These are phyloP conservation scores for Drosophila antonietae DNA, from an alignment of 2,888 invertebrate species.

Conservation along the genomic window DNA sequence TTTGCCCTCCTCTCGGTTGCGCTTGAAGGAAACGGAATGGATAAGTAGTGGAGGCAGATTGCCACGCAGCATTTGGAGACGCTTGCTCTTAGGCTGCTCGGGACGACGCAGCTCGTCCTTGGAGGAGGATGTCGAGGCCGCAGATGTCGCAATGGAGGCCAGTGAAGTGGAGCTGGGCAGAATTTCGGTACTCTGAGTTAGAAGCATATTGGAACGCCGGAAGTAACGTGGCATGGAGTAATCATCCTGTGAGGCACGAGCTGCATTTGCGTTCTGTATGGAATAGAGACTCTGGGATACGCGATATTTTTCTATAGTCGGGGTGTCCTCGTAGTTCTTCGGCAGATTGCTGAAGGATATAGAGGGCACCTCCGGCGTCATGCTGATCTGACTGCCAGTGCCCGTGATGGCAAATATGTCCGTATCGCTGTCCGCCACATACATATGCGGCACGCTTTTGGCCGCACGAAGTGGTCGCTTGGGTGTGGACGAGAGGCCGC, in stretches of 20 bases:
- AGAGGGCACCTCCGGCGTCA: constrained; percentile 85
- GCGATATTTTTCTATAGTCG: constrained; percentile 84
- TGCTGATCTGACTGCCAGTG: constrained; percentile 82
- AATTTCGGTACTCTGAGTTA: constrained; percentile 82
- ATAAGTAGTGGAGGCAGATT: constrained; percentile 83
- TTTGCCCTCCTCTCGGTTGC: constrained; percentile 79
- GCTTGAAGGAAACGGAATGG: constrained; percentile 83
- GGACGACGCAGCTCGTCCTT: constrained; percentile 72
- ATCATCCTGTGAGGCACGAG: constrained; percentile 85
- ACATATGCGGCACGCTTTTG: constrained; percentile 83
- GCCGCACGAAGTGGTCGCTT: constrained; percentile 81
- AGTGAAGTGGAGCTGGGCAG: constrained; percentile 66
- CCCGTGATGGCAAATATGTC: constrained; percentile 84
- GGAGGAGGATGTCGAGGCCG: constrained; percentile 66
- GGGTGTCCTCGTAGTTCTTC: constrained; percentile 84
- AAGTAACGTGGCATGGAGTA: constrained; percentile 88
- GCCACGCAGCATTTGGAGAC: constrained; percentile 83
- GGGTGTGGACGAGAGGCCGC: constrained; percentile 42
- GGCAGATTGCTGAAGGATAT: constrained; percentile 84
- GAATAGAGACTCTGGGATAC: constrained; percentile 84
- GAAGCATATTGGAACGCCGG: constrained; percentile 84
- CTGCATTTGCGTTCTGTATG: constrained; percentile 86
- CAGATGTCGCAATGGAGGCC: constrained; percentile 63
- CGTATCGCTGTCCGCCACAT: constrained; percentile 82
- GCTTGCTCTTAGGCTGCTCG: constrained; percentile 83